Base-by-base conservation (phyloP, 35 echinoderm and acorn worm species). In the Ophiothrix spiculata region DNA sequence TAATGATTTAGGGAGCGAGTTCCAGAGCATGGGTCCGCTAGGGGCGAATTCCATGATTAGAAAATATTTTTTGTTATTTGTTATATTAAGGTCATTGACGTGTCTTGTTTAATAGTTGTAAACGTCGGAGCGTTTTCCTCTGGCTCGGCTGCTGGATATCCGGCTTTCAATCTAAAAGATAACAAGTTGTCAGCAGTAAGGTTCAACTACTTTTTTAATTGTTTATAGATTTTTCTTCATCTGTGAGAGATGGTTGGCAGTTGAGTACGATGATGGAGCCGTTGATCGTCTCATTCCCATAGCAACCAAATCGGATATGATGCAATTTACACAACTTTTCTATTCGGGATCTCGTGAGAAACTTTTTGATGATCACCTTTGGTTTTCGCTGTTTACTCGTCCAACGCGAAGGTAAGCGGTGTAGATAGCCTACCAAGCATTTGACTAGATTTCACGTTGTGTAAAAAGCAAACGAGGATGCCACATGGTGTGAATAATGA, bases 361-460 rank as follows among this genome's bases (percentile, higher is more conserved):
- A 35, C 78, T 99, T 31, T 93, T 87, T 3, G 96, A 99, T 39
- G 87, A 84, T 21, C 96, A 99, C 56, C 89, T 99, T 39, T 99
- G 96, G 96, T 94, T 99, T 64, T 99, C 96, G 1, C 85, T 99
- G 0, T 79, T 94, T 34, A 88, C 80, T 38, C 81, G 96, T 6
- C 96, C 92, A 12, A 83, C 96, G 41, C 74, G 92, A 21, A 88
- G 86, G 56, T 63, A 10, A 14, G 33, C 28, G n/a, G 83, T n/a
- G n/a, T n/a, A n/a, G n/a, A n/a, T n/a, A n/a, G n/a, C n/a, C n/a
- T n/a, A n/a, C n/a, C n/a, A n/a, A n/a, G n/a, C n/a, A n/a, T n/a
- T n/a, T n/a, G n/a, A n/a, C n/a, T n/a, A n/a, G n/a, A n/a, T n/a
- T n/a, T n/a, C n/a, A n/a, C n/a, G n/a, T n/a, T n/a, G n/a, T n/a